Evolutionary conservation across 2,797 vertebrate species (phyloP).

Genomic region (Cyprinella venusta): DNA sequence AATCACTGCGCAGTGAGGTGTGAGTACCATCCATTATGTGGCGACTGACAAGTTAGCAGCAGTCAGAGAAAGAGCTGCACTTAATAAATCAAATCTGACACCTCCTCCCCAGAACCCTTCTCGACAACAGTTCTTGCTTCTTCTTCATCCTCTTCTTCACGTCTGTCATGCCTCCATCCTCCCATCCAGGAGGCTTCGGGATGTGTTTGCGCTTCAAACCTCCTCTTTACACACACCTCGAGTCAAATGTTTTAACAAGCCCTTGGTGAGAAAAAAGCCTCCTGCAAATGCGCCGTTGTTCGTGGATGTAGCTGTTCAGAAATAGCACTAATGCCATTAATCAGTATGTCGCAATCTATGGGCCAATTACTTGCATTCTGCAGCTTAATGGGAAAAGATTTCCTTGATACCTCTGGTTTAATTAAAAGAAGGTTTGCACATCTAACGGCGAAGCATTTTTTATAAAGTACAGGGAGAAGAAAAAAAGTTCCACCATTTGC

Average conservation of each 20-base stretch:
- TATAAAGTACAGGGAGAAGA: constrained; percentile 56
- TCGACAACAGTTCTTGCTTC: constrained; percentile 70
- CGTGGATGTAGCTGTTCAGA: constrained; percentile 43
- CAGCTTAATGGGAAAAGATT: constrained; percentile 65
- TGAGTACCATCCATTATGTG: constrained; percentile 85
- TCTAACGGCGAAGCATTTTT: constrained; percentile 58
- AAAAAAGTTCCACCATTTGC: constrained; percentile 64
- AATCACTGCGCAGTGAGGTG: constrained; percentile 83
- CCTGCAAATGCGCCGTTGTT: background rate
- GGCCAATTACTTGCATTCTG: constrained; percentile 63
- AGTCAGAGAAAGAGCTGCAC: constrained; percentile 73
- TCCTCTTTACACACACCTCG: background rate
- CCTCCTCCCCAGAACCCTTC: constrained; percentile 76
- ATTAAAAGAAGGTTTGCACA: constrained; percentile 65
- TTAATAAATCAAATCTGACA: constrained; percentile 97
- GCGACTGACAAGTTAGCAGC: constrained; percentile 76
- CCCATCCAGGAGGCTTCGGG: constrained; percentile 2
- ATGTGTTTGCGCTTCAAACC: background rate
- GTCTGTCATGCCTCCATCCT: constrained; percentile 4
- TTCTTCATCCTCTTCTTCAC: constrained; percentile 61
- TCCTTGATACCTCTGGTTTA: constrained; percentile 66
- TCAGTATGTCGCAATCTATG: constrained; percentile 60
- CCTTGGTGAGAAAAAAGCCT: constrained; percentile 41
- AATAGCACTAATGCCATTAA: constrained; percentile 56
- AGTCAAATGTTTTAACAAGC: constrained; percentile 12